phyloP scores from a whole-genome alignment of 2,888 invertebrate genomes.

The Emmelina monodactyla region DNA sequence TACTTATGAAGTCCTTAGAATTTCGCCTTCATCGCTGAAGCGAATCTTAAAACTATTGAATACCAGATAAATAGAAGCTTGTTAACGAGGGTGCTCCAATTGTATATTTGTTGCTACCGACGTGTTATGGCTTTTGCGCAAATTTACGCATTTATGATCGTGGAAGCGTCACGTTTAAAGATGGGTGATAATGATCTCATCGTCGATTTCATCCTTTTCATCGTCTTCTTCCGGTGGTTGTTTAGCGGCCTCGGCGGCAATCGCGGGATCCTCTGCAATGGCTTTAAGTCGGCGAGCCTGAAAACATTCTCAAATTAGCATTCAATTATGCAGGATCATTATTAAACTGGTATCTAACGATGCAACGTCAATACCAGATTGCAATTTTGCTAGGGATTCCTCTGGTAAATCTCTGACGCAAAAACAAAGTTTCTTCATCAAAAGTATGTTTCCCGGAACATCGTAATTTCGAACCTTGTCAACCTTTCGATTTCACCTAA shows the following conservation, averaged over 20 bases:
- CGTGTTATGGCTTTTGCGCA: background rate
- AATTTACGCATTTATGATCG: too few species aligned
- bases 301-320: too few species aligned
- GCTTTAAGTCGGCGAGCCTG: conserved; percentile 76
- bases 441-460: too few species aligned
- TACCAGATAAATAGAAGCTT: background rate
- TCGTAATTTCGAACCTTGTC: too few species aligned
- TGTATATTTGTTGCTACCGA: background rate
- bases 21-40: background rate
- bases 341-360: too few species aligned
- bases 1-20: background rate
- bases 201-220: conserved; percentile 87
- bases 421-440: too few species aligned
- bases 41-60: background rate
- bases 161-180: conserved; percentile 55
- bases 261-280: conserved; percentile 71
- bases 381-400: too few species aligned
- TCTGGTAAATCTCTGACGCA: too few species aligned
- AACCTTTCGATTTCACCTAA: too few species aligned
- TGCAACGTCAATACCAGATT: too few species aligned
- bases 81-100: background rate
- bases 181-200: conserved; percentile 87
- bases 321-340: too few species aligned
- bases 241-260: conserved; percentile 70
- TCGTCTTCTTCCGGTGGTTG: conserved; percentile 81